A percentile compares a stretch with the other conserved stretches of the same genome.
Conservation (phyloP, 2,113 vertebrate genomes). For the Nerophis ophidion region DNA sequence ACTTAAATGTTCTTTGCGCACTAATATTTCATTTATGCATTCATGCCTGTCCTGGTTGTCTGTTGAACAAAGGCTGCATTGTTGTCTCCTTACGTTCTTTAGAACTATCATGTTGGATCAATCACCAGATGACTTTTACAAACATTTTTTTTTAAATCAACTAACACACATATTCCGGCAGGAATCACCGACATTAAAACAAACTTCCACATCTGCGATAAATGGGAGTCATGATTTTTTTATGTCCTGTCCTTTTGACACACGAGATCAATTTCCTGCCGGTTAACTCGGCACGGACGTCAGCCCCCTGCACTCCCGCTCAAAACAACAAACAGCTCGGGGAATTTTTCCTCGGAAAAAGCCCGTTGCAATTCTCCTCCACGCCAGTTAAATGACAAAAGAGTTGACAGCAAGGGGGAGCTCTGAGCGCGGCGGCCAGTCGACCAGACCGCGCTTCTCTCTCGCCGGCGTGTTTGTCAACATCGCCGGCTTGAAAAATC, state of each 20-base stretch:
- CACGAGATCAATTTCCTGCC: conserved; percentile 47
- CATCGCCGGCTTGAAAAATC: conserved; percentile 62
- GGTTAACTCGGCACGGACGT: conserved; percentile 44
- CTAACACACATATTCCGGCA: too few relatives aligned
- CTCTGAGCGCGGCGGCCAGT: conserved; percentile 47
- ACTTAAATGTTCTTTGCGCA: too few relatives aligned
- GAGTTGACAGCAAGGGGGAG: conserved; percentile 54
- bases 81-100: too few relatives aligned
- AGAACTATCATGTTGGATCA: too few relatives aligned
- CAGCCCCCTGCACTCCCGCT: conserved; percentile 4
- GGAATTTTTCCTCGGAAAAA: conserved; percentile 52
- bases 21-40: too few relatives aligned
- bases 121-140: too few relatives aligned
- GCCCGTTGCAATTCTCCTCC: conserved; percentile 47
- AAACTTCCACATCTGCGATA: conserved; percentile 23
- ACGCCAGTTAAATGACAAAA: conserved; percentile 67
- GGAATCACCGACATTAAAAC: too few relatives aligned
- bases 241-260: conserved; percentile 29
- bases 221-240: conserved; percentile 22
- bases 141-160: too few relatives aligned
- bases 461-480: conserved; percentile 65
- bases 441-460: conserved; percentile 43
- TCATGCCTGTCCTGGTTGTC: too few relatives aligned
- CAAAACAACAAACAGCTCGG: conserved; percentile 47
- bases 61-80: too few relatives aligned